These are phyloP conservation scores for Xenops minutus DNA, from an alignment of 2,797 vertebrate species.

Conservation along the genomic window DNA sequence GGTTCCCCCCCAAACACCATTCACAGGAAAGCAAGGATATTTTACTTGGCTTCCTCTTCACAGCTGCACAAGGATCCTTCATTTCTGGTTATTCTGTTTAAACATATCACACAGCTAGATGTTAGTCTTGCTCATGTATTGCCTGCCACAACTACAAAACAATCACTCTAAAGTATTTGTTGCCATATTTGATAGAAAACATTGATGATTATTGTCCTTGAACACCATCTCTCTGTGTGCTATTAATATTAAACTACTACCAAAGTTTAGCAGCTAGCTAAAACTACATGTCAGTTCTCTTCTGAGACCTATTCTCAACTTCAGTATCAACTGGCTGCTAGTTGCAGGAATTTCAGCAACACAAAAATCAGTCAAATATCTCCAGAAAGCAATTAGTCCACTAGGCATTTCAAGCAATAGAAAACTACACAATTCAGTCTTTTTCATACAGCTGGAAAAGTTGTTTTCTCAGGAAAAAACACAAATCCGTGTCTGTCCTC, in stretches of 20 bases:
- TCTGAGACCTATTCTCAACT: background rate
- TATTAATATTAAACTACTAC: background rate
- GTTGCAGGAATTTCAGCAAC: background rate
- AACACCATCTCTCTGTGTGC: background rate
- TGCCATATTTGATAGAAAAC: background rate
- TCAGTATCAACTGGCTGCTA: background rate
- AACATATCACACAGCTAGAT: background rate
- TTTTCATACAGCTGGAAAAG: background rate
- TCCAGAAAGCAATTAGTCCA: background rate
- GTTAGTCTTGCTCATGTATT: background rate
- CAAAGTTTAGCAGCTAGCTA: background rate
- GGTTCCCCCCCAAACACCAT: fast-evolving
- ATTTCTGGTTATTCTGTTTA: background rate
- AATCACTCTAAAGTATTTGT: background rate
- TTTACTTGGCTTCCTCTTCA: background rate
- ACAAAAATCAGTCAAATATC: background rate
- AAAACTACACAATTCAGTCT: background rate
- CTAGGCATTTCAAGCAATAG: background rate
- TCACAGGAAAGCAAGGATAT: background rate
- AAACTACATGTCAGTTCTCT: background rate
- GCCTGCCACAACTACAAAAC: background rate
- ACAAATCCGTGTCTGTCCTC: background rate
- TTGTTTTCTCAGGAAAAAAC: background rate
- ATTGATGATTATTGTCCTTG: background rate
- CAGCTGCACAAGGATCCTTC: background rate